phyloP scores from a whole-genome alignment of 1,140 invertebrate species.

The Augochlora pura region DNA sequence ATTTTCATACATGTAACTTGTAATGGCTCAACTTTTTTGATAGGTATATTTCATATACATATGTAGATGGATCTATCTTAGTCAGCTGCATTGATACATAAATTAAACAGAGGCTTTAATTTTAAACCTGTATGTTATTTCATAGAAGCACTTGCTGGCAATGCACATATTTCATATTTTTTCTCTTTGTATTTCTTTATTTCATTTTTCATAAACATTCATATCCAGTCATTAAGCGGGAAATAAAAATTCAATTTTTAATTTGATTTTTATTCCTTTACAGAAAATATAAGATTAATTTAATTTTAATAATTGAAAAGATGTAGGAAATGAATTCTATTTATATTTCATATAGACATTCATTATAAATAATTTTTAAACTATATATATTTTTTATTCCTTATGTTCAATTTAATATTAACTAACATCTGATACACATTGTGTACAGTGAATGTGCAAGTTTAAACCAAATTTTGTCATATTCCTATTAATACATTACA shows the following conservation, averaged over 20 bases:
- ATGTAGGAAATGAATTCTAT: not conserved
- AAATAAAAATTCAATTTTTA: conserved; percentile 23
- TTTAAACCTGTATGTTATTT: conserved; percentile 64
- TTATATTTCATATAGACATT: not conserved
- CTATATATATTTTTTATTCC: not conserved
- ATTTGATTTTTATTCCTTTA: not conserved
- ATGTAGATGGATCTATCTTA: not conserved
- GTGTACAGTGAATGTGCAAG: not conserved
- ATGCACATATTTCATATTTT: conserved; percentile 71
- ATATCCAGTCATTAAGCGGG: conserved; percentile 29
- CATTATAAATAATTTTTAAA: not conserved
- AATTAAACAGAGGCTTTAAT: conserved; percentile 32
- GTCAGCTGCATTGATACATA: not conserved
- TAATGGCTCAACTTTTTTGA: not conserved
- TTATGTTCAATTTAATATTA: not conserved
- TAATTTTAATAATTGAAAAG: not conserved
- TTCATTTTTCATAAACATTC: conserved; percentile 54
- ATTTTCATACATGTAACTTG: not conserved
- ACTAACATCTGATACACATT: not conserved
- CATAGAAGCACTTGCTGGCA: conserved; percentile 77
- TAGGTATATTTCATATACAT: conserved; percentile 18
- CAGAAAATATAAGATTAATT: not conserved
- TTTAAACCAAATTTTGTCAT: not conserved
- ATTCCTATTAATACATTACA: not conserved
- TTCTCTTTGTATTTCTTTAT: conserved; percentile 52